Percentiles rank a stretch among this genome's conserved stretches.
Conservation (phyloP, 2,888 invertebrate species). For the Corythucha ciliata region DNA sequence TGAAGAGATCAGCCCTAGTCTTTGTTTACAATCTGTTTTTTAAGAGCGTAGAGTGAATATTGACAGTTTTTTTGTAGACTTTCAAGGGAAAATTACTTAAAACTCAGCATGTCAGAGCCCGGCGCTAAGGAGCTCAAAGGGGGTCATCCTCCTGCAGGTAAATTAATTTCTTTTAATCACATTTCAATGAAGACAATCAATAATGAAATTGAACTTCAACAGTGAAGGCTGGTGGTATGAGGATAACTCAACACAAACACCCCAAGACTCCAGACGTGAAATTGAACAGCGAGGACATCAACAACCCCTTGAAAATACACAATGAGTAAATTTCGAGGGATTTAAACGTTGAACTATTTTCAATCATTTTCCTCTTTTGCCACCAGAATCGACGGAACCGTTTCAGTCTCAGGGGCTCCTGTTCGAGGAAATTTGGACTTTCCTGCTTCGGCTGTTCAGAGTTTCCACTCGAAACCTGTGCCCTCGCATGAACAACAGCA, state of each 20-base stretch:
- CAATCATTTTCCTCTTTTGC: background rate
- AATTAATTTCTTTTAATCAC: too few species aligned
- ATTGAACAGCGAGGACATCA: constrained; percentile 56
- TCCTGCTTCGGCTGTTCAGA: constrained; percentile 76
- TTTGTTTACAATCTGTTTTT: too few species aligned
- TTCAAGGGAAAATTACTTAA: too few species aligned
- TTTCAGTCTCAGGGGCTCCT: constrained; percentile 65
- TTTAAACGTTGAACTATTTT: background rate
- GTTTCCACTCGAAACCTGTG: constrained; percentile 68
- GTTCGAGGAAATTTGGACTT: constrained; percentile 79
- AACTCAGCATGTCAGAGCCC: too few species aligned
- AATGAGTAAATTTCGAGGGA: constrained; percentile 10
- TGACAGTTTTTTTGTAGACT: too few species aligned
- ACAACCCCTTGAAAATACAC: constrained; percentile 42
- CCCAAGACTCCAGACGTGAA: constrained; percentile 47
- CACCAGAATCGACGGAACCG: constrained; percentile 62
- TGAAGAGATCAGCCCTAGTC: too few species aligned
- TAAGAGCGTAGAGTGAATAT: too few species aligned
- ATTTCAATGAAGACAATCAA: too few species aligned
- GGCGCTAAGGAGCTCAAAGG: too few species aligned
- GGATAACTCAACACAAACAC: constrained; percentile 78
- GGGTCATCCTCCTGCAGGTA: too few species aligned
- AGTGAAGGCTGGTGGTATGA: constrained; percentile 90
- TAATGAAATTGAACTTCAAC: constrained; percentile 27
- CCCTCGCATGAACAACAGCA: constrained; percentile 49